These are phyloP conservation scores for Portevinia maculata DNA, from an alignment of 2,888 invertebrate species.

Conservation along the genomic window DNA sequence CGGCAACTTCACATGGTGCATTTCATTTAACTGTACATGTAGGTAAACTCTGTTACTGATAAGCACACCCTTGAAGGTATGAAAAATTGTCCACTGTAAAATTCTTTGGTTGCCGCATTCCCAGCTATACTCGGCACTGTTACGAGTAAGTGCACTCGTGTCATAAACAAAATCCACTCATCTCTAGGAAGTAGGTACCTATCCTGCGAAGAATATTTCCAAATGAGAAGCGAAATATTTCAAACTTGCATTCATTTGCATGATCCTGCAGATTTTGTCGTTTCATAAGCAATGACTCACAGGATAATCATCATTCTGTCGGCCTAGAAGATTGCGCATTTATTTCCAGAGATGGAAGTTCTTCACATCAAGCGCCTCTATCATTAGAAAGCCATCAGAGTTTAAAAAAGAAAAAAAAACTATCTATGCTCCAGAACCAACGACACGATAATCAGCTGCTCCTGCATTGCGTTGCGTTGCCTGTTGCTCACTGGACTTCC, in stretches of 20 bases:
- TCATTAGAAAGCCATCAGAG: conserved; percentile 72
- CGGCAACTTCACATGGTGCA: conserved; percentile 37
- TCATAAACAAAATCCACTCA: conserved; percentile 66
- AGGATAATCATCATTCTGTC: conserved; percentile 58
- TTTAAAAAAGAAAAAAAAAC: conserved; percentile 38
- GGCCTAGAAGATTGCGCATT: conserved; percentile 29
- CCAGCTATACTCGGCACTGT: too few relatives aligned
- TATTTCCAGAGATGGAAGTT: conserved; percentile 11
- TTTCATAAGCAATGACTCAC: conserved; percentile 50
- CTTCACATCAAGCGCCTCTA: conserved; percentile 52
- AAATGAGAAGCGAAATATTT: conserved; percentile 13
- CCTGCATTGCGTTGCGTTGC: conserved; percentile 29
- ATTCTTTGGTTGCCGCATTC: conserved; percentile 34
- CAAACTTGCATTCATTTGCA: conserved; percentile 60
- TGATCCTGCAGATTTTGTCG: conserved; percentile 38
- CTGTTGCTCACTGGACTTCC: conserved; percentile 70
- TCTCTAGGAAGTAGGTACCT: too few relatives aligned
- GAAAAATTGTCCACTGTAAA: conserved; percentile 67
- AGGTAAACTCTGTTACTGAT: conserved; percentile 64
- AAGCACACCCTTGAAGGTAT: conserved; percentile 67
- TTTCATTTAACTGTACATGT: conserved; percentile 64
- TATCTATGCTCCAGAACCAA: conserved; percentile 54
- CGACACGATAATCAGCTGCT: conserved; percentile 53
- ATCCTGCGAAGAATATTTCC: too few relatives aligned
- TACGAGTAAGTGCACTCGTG: conserved; percentile 19